Conservation (phyloP, 2,888 invertebrate species). For the Plebejus melissa region DNA sequence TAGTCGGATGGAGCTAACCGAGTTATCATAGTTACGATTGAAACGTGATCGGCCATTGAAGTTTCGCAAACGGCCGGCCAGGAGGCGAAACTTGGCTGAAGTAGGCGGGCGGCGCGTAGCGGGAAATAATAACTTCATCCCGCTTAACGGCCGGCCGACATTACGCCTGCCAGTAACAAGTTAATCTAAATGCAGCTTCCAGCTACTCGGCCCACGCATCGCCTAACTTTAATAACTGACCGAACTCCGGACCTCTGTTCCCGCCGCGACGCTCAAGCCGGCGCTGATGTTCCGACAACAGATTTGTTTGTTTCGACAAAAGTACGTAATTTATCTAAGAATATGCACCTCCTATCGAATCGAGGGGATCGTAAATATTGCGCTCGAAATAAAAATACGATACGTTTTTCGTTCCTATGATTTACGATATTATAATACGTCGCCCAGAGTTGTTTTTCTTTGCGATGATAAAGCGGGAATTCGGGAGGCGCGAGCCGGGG, state of each 20-base stretch:
- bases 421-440: conserved; percentile 1
- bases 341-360: not conserved
- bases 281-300: not conserved
- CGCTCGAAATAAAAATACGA: not conserved
- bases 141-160: conserved; percentile 72
- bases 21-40: conserved; percentile 65
- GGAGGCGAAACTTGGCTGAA: conserved; percentile 71
- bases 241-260: conserved; percentile 55
- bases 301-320: conserved; percentile 3
- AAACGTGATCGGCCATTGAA: conserved; percentile 73
- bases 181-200: conserved; percentile 76
- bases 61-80: conserved; percentile 67
- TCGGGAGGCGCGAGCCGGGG: conserved; percentile 42
- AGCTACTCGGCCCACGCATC: conserved; percentile 67
- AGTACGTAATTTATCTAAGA: not conserved
- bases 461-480: conserved; percentile 9
- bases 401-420: conserved; percentile 9
- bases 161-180: conserved; percentile 77
- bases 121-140: conserved; percentile 78
- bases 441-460: not conserved
- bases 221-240: conserved; percentile 67
- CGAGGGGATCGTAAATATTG: not conserved
- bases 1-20: conserved; percentile 57
- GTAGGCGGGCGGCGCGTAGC: conserved; percentile 63
- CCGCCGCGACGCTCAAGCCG: not conserved